phyloP scores from a whole-genome alignment of 1,140 invertebrate genomes.

The Saccostrea cuccullata region DNA sequence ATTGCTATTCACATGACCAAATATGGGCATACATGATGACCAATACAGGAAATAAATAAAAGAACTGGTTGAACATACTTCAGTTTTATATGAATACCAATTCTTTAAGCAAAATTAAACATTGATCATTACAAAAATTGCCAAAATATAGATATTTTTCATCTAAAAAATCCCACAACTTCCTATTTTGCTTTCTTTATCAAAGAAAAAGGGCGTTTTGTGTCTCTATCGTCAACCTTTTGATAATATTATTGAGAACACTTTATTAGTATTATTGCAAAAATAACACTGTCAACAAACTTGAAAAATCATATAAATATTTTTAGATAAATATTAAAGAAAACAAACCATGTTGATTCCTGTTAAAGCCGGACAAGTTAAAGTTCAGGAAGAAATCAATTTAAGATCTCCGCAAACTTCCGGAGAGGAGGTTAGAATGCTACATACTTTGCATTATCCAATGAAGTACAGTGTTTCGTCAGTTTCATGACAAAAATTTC shows the following conservation, averaged over 20 bases:
- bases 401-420: conserved; percentile 21
- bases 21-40: conserved; percentile 19
- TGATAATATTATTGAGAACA: too few species aligned
- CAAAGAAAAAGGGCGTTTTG: not conserved
- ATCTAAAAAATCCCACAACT: not conserved
- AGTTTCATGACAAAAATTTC: not conserved
- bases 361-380: conserved; percentile 26
- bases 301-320: too few species aligned
- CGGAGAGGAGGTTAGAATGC: conserved; percentile 20
- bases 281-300: too few species aligned
- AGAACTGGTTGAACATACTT: not conserved
- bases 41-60: conserved; percentile 14
- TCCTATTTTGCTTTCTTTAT: conserved; percentile 2
- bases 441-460: not conserved
- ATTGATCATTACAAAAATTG: not conserved
- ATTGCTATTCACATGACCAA: conserved; percentile 2
- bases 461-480: not conserved
- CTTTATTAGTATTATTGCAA: too few species aligned
- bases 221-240: not conserved
- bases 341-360: conserved; percentile 26
- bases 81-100: not conserved
- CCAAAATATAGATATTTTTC: not conserved
- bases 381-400: conserved; percentile 33
- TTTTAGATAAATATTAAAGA: not conserved
- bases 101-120: not conserved